These are phyloP conservation scores for Sycophila texana DNA, from an alignment of 2,888 invertebrate genomes.

Conservation along the genomic window DNA sequence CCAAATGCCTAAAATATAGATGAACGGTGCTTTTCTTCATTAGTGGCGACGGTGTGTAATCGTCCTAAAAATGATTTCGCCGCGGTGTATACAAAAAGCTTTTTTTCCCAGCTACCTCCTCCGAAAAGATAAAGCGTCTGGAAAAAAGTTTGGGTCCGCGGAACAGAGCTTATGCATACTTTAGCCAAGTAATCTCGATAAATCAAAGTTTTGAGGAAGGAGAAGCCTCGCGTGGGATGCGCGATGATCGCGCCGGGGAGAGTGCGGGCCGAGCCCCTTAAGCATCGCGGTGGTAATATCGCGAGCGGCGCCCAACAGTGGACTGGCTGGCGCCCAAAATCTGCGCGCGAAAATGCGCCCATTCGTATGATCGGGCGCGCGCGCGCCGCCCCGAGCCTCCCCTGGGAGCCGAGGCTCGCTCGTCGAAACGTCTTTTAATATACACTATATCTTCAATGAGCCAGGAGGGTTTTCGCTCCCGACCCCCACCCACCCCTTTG, in stretches of 20 bases:
- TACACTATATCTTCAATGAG: constrained; percentile 74
- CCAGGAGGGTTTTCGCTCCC: constrained; percentile 64
- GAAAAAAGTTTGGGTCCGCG: neutral
- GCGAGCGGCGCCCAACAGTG: constrained; percentile 61
- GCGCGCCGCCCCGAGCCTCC: constrained; percentile 44
- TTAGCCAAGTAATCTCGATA: constrained; percentile 53
- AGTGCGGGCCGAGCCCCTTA: constrained; percentile 33
- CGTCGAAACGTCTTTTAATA: constrained; percentile 74
- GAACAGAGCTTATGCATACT: constrained; percentile 32
- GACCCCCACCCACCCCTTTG: neutral
- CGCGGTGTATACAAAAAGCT: neutral
- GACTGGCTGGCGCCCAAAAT: constrained; percentile 64
- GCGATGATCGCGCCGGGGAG: constrained; percentile 25
- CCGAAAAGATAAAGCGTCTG: too few relatives aligned
- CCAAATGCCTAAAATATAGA: too few relatives aligned
- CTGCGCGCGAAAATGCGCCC: constrained; percentile 70
- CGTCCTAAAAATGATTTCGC: too few relatives aligned
- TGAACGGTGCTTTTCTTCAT: too few relatives aligned
- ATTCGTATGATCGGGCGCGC: constrained; percentile 75
- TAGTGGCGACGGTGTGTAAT: too few relatives aligned
- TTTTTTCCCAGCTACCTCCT: neutral
- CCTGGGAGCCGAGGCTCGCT: constrained; percentile 52
- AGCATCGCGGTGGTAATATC: constrained; percentile 52
- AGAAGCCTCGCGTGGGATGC: neutral
- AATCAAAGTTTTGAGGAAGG: constrained; percentile 48